Evolutionary conservation across 2,888 invertebrate species (phyloP).

Genomic region (Phorcus lineatus): DNA sequence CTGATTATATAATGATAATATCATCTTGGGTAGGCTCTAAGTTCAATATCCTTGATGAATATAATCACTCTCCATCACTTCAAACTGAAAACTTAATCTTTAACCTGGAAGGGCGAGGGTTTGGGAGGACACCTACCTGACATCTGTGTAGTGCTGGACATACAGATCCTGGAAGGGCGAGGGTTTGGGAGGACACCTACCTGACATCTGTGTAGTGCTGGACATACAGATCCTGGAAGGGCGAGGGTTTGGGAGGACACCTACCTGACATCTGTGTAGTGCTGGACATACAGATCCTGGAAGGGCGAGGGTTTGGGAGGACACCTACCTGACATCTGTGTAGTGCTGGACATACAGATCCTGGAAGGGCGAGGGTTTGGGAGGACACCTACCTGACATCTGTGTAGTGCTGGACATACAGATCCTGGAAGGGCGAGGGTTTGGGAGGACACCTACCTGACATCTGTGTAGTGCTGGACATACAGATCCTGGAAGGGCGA

Average conservation of each 20-base stretch:
- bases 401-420: not conserved
- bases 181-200: not conserved
- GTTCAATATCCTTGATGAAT: no score
- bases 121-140: no score
- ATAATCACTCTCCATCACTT: no score
- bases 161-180: no score
- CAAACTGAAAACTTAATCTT: no score
- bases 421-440: not conserved
- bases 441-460: not conserved
- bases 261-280: not conserved
- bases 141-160: no score
- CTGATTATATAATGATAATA: no score
- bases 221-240: no score
- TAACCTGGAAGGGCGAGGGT: no score
- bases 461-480: not conserved
- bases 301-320: not conserved
- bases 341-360: not conserved
- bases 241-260: not conserved
- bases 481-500: not conserved
- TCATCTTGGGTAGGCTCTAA: no score
- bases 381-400: not conserved
- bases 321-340: not conserved
- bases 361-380: not conserved
- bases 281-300: not conserved
- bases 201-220: not conserved